Evolutionary conservation across 2,888 invertebrate genomes (phyloP), one percentile per base, ranked within the genome.

Genomic region (Torymus auratus): DNA sequence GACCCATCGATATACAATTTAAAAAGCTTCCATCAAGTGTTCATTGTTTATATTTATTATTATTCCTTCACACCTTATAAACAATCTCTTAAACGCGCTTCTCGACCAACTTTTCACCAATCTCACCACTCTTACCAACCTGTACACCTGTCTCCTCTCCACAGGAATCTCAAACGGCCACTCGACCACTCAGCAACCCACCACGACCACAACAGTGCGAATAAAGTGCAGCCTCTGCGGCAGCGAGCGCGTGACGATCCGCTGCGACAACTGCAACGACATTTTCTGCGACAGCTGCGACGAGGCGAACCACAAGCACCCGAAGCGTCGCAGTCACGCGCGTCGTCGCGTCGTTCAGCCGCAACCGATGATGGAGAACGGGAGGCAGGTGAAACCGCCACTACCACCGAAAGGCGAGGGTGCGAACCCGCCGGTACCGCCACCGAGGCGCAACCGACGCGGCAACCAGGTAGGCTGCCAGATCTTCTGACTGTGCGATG

Each of bases 271-370:
- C 89, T 98, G 98, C 91, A 94, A 94, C 20, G 96, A 96, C 87
- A 95, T 96, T 77, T 97, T 97, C 86, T 98, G 98, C 89, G 94
- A 95, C 78, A 96, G 96, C 64, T 98, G 98, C 92, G 97, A 98
- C 90, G 97, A 97, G 89, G 97, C 97, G 96, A 98, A 96, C 91
- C 97, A 98, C 91, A 93, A 97, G 83, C 98, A 98, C 90, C 97
- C 98, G 0, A 97, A 97, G 88, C 92, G 97, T 83, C 94, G 96
- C 85, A 93, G 93, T 83, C 98, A 98, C 89, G 92, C 94, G 83
- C 92, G 98, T 88, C 95, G 76, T 0, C 71, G 83, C 2, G 52
- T 73, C 11, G 41, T 70, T 10, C 75, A 79, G 74, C 81, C 79
- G 56, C 14, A 56, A 10, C 81, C 69, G n/a, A 14, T 28, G 50